Evolutionary conservation across 1,140 invertebrate species (phyloP), one percentile per base, ranked within the genome.

Genomic region (Delia radicum): DNA sequence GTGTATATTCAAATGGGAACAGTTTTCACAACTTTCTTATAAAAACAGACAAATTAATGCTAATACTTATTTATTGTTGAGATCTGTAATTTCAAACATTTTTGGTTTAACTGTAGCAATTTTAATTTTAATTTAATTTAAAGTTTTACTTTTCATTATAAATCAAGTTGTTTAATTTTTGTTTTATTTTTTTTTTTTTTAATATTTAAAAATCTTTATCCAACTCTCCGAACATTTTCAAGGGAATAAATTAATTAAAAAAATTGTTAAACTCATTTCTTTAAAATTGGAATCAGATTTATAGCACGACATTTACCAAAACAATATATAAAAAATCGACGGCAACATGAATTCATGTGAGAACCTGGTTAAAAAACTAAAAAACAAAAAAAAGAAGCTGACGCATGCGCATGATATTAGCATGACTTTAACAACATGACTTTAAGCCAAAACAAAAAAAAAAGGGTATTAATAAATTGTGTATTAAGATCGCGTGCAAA

Each of bases 401-500:
- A 67, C 63, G 63, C 63, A 67, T 67, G 63, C 63, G 63, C 63
- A 67, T 31, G 28, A 29, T 29, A 67, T 29, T 67, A 29, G 63
- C 63, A 67, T 67, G 63, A 67, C 29, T 67, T 28, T 67, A 31
- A 18, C 28, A 67, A 67, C 63, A 67, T 31, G 63, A 31, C 29
- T 67, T 31, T 67, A 65, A 65, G 27, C 15, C 21, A 55, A 55
- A 42, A 42, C 46, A 6, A 55, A 55, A 18, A 55, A 48, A 7
- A 27, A 15, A 65, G 28, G 18, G 63, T 31, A 67, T 67, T 67
- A 67, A 67, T 67, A 67, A 67, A 67, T 67, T 67, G 29, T 67
- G 18, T 31, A 67, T 67, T 67, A 67, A 67, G 63, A 67, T 67
- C 63, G 63, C 63, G 63, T 67, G 63, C 63, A 67, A 31, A n/a